phyloP scores from a whole-genome alignment of 2,888 invertebrate species.

The Pandemis corylana region DNA sequence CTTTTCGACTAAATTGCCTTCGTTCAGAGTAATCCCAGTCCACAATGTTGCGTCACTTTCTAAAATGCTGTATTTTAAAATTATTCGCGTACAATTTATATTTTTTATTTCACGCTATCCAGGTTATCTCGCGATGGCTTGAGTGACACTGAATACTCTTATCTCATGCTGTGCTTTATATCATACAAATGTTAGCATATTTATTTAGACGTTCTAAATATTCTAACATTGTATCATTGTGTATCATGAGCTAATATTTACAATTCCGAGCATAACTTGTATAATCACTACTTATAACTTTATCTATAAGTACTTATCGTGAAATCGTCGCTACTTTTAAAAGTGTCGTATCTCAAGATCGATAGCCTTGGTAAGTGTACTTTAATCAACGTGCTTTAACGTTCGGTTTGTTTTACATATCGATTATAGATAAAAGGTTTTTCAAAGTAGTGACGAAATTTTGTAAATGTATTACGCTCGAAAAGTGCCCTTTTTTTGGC shows the following conservation, averaged over 20 bases:
- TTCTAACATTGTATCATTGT: slow-evolving; percentile 17
- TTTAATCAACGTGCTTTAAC: too few species aligned
- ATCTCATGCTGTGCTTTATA: slow-evolving; percentile 24
- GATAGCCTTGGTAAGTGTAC: too few species aligned
- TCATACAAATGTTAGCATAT: slow-evolving; percentile 10
- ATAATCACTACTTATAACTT: slow-evolving; percentile 6
- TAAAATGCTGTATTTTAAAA: neutral
- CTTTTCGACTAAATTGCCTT: neutral
- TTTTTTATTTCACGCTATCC: neutral
- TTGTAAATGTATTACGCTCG: too few species aligned
- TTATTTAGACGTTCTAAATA: slow-evolving; percentile 8
- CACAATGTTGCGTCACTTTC: neutral
- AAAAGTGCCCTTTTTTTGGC: too few species aligned
- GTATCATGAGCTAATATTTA: slow-evolving; percentile 24
- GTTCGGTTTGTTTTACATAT: too few species aligned
- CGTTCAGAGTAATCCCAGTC: neutral
- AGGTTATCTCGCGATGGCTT: neutral
- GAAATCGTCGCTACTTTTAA: neutral
- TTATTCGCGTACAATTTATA: neutral
- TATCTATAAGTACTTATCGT: slow-evolving; percentile 24
- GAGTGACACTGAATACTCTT: slow-evolving; percentile 8
- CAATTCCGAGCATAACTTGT: slow-evolving; percentile 1
- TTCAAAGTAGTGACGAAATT: too few species aligned
- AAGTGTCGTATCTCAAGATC: too few species aligned
- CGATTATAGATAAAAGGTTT: too few species aligned